Base-by-base conservation (phyloP, 2,113 vertebrate genomes). In the Morone chrysops region DNA sequence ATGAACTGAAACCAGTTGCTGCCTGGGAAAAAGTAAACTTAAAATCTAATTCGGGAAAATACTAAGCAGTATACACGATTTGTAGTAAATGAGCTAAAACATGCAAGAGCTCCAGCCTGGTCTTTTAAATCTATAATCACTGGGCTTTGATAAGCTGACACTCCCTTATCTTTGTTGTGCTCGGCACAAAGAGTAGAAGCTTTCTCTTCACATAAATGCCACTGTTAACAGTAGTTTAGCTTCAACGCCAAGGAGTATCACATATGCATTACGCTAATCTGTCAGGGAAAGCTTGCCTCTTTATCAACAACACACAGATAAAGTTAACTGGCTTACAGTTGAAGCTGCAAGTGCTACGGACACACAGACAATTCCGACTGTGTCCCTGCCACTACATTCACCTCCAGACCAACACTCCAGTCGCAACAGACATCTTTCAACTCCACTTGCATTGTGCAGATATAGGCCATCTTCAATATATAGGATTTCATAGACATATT, bases 371-470 rank as follows among this genome's bases (percentile, higher is more conserved):
- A 18, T 41, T 48, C 59, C 0, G 5, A 59, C 45, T 6, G 43
- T 51, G 10, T 71, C 75, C 48, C 75, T 75, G 53, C 73, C 69
- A 57, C 78, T 77, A 87, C 85, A 8, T 81, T 84, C 84, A 83
- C 75, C 81, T 74, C 78, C 78, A 61, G 57, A 71, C 63, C 74
- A 43, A 82, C 67, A 63, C 56, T 53, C 66, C 47, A 25, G 20
- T 82, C 76, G 83, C 40, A 70, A 53, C 60, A 8, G 57, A 68
- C 61, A 72, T 57, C 82, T 79, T 13, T 17, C 50, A 54, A 63
- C 86, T 87, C 77, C 83, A 85, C 71, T 82, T 38, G 43, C 78
- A 75, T 86, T 87, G 88, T 88, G 85, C 84, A 84, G 87, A 75
- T 81, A 71, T 53, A 79, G 14, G 83, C 81, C 78, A 84, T 84